Base-by-base conservation (phyloP, 2,888 invertebrate species). In the Brachypterus glaber region DNA sequence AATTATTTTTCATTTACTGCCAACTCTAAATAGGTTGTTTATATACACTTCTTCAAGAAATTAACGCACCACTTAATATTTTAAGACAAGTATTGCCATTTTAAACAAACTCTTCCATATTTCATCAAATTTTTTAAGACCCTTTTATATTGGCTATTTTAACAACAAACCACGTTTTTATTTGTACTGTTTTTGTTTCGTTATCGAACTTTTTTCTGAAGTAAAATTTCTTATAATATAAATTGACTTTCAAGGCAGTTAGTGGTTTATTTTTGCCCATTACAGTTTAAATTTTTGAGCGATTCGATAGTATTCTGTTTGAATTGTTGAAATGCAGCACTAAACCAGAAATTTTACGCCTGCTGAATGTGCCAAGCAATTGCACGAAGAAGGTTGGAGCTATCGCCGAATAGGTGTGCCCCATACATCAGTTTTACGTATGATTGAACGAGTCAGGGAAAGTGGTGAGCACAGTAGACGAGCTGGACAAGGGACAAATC, bases 401-500 rank as follows among this genome's bases (percentile, higher is more conserved):
- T 9, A 21, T 21, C 21, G 5, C 21, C 21, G 21, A 21, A 21
- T 21, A 21, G 21, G 21, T 21, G 21, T 26, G 21, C 25, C 13
- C 26, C 26, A 24, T 17, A n/a, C n/a, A n/a, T n/a, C n/a, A n/a
- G n/a, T n/a, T n/a, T n/a, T n/a, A n/a, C n/a, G n/a, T n/a, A n/a
- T n/a, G n/a, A n/a, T n/a, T n/a, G n/a, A n/a, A n/a, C n/a, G n/a
- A n/a, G n/a, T n/a, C n/a, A n/a, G n/a, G n/a, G n/a, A n/a, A n/a
- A n/a, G n/a, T n/a, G n/a, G n/a, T n/a, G n/a, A n/a, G n/a, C n/a
- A n/a, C n/a, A 24, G 21, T 17, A 34, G 9, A 17, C 3, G 35
- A 12, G 16, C 35, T n/a, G 21, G 35, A n/a, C n/a, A n/a, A n/a
- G n/a, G 35, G 11, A 4, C 25, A 26, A 34, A 34, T 11, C 35